phyloP scores from a whole-genome alignment of 2,797 vertebrate genomes.

The Caiman crocodilus region DNA sequence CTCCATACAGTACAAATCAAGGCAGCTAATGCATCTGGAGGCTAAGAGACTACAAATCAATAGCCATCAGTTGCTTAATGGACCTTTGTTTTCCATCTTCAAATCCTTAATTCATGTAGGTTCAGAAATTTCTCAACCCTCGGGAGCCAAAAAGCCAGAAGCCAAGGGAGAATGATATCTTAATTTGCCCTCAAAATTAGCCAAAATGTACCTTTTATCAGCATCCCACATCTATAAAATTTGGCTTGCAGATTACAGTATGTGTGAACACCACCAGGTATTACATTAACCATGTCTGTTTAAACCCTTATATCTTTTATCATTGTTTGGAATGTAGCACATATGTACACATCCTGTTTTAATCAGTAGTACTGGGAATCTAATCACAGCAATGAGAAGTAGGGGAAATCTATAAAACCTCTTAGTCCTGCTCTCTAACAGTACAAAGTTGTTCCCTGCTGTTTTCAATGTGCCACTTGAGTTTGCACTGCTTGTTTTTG shows the following conservation, averaged over 20 bases:
- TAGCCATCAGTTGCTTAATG: background rate
- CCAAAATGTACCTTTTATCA: background rate
- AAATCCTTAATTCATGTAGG: background rate
- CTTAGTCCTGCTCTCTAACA: background rate
- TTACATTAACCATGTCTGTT: background rate
- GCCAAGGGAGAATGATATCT: background rate
- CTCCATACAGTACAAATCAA: background rate
- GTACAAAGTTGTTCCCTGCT: background rate
- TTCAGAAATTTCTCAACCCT: background rate
- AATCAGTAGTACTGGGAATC: accelerated
- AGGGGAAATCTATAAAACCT: background rate
- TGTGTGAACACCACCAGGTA: background rate
- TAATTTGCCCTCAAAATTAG: background rate
- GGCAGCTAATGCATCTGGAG: background rate
- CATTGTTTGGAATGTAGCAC: accelerated
- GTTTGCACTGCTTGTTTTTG: background rate
- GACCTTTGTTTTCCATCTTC: background rate
- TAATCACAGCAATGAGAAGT: background rate
- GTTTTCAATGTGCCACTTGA: background rate
- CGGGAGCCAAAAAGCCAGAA: background rate
- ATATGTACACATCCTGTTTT: background rate
- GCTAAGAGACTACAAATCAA: background rate
- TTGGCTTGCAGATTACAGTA: background rate
- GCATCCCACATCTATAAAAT: background rate
- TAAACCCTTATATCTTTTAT: background rate